Conservation (phyloP, 64 coral and sea anemone species). For the Stichodactyla mertensii region DNA sequence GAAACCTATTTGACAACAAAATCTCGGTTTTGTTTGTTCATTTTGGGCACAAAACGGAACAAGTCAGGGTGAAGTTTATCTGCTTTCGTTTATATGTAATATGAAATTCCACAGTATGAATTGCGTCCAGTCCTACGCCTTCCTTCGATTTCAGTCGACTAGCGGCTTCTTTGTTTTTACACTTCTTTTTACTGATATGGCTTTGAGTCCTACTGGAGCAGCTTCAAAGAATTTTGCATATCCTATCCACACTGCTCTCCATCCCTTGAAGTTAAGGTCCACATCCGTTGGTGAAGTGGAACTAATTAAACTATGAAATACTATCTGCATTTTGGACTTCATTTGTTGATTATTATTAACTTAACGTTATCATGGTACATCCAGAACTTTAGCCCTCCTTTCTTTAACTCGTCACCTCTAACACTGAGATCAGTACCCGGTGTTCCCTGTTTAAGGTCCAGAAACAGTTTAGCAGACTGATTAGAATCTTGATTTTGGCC, state of each 20-base stretch:
- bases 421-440: neutral
- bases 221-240: constrained; percentile 7
- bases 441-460: neutral
- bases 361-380: constrained; percentile 21
- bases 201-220: no score
- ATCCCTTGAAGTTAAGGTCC: constrained; percentile 21
- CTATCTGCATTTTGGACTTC: constrained; percentile 12
- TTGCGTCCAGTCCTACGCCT: neutral
- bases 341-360: neutral
- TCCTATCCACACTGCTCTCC: constrained; percentile 39
- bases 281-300: neutral
- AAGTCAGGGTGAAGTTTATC: constrained; percentile 32
- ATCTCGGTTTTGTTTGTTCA: constrained; percentile 34
- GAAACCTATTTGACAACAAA: constrained; percentile 19
- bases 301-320: neutral
- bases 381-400: constrained; percentile 44
- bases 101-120: neutral
- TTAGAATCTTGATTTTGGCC: neutral
- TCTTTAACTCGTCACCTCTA: neutral
- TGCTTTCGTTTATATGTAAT: neutral
- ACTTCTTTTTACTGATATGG: no score
- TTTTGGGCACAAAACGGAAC: neutral
- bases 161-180: no score
- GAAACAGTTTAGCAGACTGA: neutral
- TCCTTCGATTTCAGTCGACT: neutral